These are phyloP conservation scores for Lasioglossum figueresi DNA, from an alignment of 2,888 invertebrate genomes.

Conservation along the genomic window DNA sequence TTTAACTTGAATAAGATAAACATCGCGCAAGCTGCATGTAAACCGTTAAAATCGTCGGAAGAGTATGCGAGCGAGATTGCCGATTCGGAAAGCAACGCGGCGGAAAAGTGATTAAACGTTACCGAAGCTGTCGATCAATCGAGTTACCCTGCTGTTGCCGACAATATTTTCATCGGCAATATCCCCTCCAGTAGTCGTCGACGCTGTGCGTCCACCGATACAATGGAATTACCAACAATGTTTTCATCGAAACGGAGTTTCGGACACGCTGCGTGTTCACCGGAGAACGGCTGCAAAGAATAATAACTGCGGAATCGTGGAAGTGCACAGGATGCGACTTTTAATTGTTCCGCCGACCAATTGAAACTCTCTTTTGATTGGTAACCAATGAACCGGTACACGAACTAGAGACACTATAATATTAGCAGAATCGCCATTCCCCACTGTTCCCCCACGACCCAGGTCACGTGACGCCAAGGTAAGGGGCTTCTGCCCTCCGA, in stretches of 20 bases:
- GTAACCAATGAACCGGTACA: neutral
- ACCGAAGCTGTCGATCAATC: slow-evolving; percentile 6
- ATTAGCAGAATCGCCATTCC: too few species aligned
- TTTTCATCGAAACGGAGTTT: neutral
- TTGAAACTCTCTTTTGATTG: neutral
- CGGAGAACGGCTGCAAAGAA: neutral
- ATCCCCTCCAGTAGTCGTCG: neutral
- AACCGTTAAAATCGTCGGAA: neutral
- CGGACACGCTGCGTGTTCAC: neutral
- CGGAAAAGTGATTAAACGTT: neutral
- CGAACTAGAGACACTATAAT: too few species aligned
- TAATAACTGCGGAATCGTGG: neutral
- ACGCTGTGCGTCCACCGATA: neutral
- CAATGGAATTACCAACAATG: neutral
- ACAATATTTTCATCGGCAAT: slow-evolving; percentile 1
- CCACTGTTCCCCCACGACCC: too few species aligned
- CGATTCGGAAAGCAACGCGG: neutral
- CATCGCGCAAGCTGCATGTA: neutral
- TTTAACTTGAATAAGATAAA: neutral
- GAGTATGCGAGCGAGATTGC: neutral
- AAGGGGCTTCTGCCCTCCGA: too few species aligned
- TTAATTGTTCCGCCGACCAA: neutral
- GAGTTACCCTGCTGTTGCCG: neutral
- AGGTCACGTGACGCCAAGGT: too few species aligned
- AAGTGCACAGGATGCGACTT: neutral